Evolutionary conservation across 2,797 vertebrate species (phyloP), one percentile per base, ranked within the genome.

Genomic region (Poeciliopsis turneri): DNA sequence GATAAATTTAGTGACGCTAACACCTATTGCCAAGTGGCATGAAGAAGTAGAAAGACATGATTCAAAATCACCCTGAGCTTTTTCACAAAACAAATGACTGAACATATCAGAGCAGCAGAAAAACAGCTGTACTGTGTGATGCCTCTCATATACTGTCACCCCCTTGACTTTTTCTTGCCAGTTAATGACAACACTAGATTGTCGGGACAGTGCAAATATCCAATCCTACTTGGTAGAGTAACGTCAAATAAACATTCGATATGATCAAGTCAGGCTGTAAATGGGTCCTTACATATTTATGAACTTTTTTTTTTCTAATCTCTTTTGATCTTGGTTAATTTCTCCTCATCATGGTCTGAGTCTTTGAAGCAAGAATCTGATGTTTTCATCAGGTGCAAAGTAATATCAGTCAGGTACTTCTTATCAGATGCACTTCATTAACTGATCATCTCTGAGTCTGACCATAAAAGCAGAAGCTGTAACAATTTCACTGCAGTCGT

Each of bases 341-440:
- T 13, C 5, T 43, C 5, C 39, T 15, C 12, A n/a, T 43, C 5
- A 15, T 41, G 36, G 64, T 25, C 7, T 39, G 33, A 2, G 8
- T 64, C 15, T 47, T 47, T 47, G 12, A 36, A 66, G n/a, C 33
- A 39, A 28, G 61, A 66, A 66, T 41, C 64, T 68, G 64, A 68
- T 68, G 64, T 68, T 69, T 69, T 43, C 23, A n/a, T 69, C 41
- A 43, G 39, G 23, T n/a, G 39, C 39, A 69, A 69, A 43, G 66
- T 23, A 45, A 43, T 25, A 25, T 68, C 39, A 43, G 66, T 69
- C 66, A 41, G 39, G 9, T 43, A n/a, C 41, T 3, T 5, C 39
- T 69, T n/a, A 43, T 69, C 23, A 69, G 41, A 69, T 45, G 39
- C 20, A n/a, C 66, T 15, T 45, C 39, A 69, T 43, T 69, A 69